Percentiles rank a stretch among this genome's conserved stretches.
These are phyloP conservation scores for Drosophila flavopinicola DNA, from an alignment of 2,888 invertebrate species.

Conservation along the genomic window DNA sequence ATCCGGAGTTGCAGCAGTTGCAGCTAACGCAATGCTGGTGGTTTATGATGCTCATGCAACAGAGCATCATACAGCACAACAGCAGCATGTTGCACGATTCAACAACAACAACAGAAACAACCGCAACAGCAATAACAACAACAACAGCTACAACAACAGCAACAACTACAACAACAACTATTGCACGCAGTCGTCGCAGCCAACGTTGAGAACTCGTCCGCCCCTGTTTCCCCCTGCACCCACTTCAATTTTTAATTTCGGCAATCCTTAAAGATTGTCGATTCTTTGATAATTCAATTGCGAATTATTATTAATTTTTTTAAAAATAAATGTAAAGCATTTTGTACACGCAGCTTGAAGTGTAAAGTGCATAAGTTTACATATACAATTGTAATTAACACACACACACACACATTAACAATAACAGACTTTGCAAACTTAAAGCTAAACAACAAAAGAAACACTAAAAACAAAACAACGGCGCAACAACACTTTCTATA, in stretches of 20 bases:
- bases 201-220: conserved; percentile 38
- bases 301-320: conserved; percentile 38
- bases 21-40: conserved; percentile 82
- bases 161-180: conserved; percentile 11
- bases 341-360: conserved; percentile 59
- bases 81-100: conserved; percentile 28
- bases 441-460: conserved; percentile 7
- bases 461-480: conserved; percentile 13
- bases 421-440: conserved; percentile 21
- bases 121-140: conserved; percentile 3
- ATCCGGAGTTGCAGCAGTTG: conserved; percentile 61
- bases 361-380: conserved; percentile 48
- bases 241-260: conserved; percentile 20
- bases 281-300: conserved; percentile 26
- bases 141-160: conserved; percentile 1
- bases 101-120: neutral
- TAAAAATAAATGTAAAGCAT: conserved; percentile 43
- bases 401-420: conserved; percentile 32
- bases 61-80: conserved; percentile 72
- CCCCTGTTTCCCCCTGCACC: conserved; percentile 6
- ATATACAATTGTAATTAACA: conserved; percentile 36
- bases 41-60: conserved; percentile 83
- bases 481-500: conserved; percentile 37
- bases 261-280: conserved; percentile 30
- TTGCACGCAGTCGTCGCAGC: conserved; percentile 38